Conservation (phyloP, 1,140 invertebrate species). For the Diorhabda carinulata region DNA sequence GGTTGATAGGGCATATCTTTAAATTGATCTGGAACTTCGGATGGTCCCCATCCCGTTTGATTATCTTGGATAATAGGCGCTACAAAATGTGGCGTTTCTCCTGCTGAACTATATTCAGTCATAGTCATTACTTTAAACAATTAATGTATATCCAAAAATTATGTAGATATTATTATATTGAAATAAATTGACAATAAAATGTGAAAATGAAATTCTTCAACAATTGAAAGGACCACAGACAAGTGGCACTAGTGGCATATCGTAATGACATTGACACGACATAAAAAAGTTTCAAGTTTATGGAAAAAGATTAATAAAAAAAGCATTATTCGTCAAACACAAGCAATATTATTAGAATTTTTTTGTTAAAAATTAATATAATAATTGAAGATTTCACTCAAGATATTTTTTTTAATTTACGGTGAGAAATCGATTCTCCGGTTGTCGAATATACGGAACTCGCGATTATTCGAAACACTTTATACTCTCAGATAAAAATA, state of each 20-base stretch:
- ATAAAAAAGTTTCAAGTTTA: not conserved
- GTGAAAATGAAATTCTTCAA: not conserved
- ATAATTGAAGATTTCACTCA: too few relatives aligned
- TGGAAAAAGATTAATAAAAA: too few relatives aligned
- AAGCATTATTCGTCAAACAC: too few relatives aligned
- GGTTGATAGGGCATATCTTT: slow-evolving; percentile 98
- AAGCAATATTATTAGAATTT: too few relatives aligned
- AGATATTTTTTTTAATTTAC: too few relatives aligned
- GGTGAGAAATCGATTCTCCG: too few relatives aligned
- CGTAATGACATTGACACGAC: not conserved
- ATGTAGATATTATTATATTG: not conserved
- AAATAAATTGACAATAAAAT: not conserved
- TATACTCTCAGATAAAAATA: too few relatives aligned
- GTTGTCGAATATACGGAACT: too few relatives aligned
- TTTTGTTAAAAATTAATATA: too few relatives aligned
- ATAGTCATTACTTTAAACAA: slow-evolving; percentile 19
- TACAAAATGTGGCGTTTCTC: slow-evolving; percentile 31
- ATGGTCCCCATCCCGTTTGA: slow-evolving; percentile 91
- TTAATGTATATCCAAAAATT: not conserved
- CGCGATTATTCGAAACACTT: too few relatives aligned
- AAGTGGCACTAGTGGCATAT: not conserved
- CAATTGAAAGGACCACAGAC: not conserved
- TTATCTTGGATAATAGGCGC: slow-evolving; percentile 80
- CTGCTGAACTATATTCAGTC: slow-evolving; percentile 11
- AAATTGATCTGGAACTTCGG: slow-evolving; percentile 89